These are phyloP conservation scores for Dicrurus megarhynchus DNA, from an alignment of 2,113 vertebrate genomes.

Conservation along the genomic window DNA sequence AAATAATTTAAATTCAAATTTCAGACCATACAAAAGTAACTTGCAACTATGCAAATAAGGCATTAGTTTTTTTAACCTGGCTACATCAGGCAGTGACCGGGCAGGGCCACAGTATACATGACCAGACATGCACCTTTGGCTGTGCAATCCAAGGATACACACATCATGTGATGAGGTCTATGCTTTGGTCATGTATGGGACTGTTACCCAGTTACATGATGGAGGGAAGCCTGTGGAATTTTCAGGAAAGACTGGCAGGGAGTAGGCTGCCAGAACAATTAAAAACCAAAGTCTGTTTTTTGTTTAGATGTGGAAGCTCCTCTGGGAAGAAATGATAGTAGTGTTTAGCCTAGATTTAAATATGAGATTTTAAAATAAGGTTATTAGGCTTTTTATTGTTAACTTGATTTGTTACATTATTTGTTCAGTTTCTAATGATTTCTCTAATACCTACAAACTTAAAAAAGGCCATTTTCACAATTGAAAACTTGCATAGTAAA, in stretches of 20 bases:
- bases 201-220: background rate
- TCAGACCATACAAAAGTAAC: background rate
- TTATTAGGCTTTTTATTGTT: background rate
- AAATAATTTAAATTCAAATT: background rate
- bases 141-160: background rate
- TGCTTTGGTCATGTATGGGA: background rate
- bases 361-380: background rate
- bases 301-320: background rate
- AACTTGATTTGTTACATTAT: background rate
- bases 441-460: background rate
- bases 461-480: background rate
- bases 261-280: background rate
- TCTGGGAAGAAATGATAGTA: background rate
- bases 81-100: background rate
- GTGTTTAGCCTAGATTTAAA: background rate
- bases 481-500: background rate
- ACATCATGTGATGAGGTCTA: background rate
- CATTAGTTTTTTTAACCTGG: background rate
- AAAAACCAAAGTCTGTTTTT: background rate
- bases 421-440: background rate
- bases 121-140: background rate
- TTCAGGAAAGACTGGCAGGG: background rate
- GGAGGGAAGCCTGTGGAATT: background rate
- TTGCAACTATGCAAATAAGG: background rate
- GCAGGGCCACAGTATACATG: background rate